phyloP scores from a whole-genome alignment of 1,140 invertebrate genomes.

The Lethrus apterus region DNA sequence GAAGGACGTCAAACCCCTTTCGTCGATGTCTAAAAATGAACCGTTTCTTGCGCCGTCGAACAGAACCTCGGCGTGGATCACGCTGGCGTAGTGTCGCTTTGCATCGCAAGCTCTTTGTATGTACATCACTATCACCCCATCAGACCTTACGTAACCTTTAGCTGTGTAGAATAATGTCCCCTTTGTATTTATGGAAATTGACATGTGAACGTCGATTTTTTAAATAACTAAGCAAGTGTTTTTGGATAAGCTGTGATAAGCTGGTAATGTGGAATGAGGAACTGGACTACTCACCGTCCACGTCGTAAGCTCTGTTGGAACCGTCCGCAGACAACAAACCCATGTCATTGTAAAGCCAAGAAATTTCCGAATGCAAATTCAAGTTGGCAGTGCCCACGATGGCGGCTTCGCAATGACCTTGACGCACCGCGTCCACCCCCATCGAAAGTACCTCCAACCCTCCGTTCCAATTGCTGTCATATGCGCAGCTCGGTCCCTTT shows the following conservation, averaged over 20 bases:
- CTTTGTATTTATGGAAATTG: no score
- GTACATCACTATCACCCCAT: constrained; percentile 72
- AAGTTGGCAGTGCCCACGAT: constrained; percentile 60
- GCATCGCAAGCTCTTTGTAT: constrained; percentile 76
- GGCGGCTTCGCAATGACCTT: constrained; percentile 59
- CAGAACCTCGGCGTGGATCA: constrained; percentile 54
- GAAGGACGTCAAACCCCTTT: constrained; percentile 42
- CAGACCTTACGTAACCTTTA: constrained; percentile 65
- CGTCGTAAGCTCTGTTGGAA: constrained; percentile 63
- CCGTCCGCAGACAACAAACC: constrained; percentile 59
- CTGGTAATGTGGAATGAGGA: no score
- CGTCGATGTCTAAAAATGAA: constrained; percentile 48
- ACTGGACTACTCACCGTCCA: constrained; percentile 51
- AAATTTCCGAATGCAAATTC: constrained; percentile 55
- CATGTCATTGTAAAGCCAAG: constrained; percentile 52
- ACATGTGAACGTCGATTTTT: no score
- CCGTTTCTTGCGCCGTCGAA: constrained; percentile 55
- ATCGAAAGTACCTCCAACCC: constrained; percentile 58
- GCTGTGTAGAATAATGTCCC: no score
- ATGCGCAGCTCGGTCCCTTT: constrained; percentile 60
- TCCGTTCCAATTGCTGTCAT: constrained; percentile 66
- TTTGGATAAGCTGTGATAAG: no score
- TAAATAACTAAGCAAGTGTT: no score
- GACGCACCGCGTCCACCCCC: constrained; percentile 54
- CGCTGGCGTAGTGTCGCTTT: constrained; percentile 62